Evolutionary conservation across 2,888 invertebrate species (phyloP), one percentile per base, ranked within the genome.

Genomic region (Hybos culiciformis): DNA sequence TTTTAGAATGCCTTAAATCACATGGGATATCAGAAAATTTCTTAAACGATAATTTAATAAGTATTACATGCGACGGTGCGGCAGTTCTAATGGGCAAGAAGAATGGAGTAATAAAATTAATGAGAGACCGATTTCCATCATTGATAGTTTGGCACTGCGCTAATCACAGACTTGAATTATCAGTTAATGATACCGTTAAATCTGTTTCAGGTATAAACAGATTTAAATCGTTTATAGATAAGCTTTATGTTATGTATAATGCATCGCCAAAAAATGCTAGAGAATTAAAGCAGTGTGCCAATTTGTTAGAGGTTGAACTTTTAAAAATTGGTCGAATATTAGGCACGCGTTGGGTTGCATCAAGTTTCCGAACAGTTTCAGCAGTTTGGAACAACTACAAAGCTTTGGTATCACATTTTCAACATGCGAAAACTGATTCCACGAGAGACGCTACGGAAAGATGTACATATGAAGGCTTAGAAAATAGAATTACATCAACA

Each of bases 271-370:
- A 33, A 33, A 33, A 33, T 33, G 17, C 33, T 17, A 2, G 17
- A 33, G 33, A 33, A 33, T 18, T 33, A 17, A 33, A 18, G 15
- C 15, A 17, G 3, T 33, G 33, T 33, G 33, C 17, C 15, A 33
- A 15, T 11, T 15, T 17, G 18, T 11, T 33, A 17, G 33, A 33
- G 33, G 33, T 15, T 17, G 8, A 33, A 33, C 15, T 33, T 17
- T 33, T 33, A 33, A 33, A 33, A 33, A 33, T 33, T 33, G 33
- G 33, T 3, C 33, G 33, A 33, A n/a, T n/a, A n/a, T 17, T 32
- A 32, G 18, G 33, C 18, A 17, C 33, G 15, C 33, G 33, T 7
- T 33, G 33, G 33, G 33, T 33, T 17, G 33, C 33, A 17, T 33
- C 33, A 33, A 33, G 17, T 18, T 33, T 33, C 33, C 15, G 33